phyloP scores from a whole-genome alignment of 2,113 vertebrate genomes.

The Picathartes gymnocephalus region DNA sequence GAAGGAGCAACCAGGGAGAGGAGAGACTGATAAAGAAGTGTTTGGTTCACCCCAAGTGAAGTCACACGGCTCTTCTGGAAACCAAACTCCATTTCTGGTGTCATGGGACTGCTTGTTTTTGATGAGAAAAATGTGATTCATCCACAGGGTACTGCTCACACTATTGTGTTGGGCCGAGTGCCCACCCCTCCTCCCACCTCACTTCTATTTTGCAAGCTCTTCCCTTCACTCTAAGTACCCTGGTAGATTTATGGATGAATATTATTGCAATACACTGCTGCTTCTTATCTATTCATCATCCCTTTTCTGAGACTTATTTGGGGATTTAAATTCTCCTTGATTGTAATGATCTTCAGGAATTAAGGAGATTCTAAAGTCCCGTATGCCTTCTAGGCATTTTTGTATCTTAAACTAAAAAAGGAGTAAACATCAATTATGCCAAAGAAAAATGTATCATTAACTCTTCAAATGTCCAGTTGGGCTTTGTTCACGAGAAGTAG shows the following conservation, averaged over 20 bases:
- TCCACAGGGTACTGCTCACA: background rate
- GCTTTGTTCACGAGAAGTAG: background rate
- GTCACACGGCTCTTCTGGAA: background rate
- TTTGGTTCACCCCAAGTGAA: background rate
- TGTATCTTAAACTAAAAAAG: background rate
- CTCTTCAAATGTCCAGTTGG: background rate
- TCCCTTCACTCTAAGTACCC: background rate
- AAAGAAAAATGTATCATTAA: background rate
- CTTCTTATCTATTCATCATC: conserved; percentile 38
- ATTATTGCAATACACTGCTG: background rate
- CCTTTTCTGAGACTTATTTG: conserved; percentile 37
- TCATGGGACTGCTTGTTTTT: background rate
- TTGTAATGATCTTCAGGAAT: conserved; percentile 57
- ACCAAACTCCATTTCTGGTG: background rate
- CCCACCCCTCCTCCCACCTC: background rate
- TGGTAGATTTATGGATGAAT: background rate
- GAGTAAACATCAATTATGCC: conserved; percentile 14
- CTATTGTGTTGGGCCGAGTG: background rate
- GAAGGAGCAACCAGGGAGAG: background rate
- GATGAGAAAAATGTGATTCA: background rate
- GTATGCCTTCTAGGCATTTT: conserved; percentile 5
- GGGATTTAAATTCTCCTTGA: conserved; percentile 49
- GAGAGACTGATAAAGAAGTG: background rate
- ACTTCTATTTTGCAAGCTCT: background rate
- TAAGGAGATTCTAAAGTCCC: conserved; percentile 38